phyloP scores from a whole-genome alignment of 1,140 invertebrate species.

The Ceratoteleas bidentatus region DNA sequence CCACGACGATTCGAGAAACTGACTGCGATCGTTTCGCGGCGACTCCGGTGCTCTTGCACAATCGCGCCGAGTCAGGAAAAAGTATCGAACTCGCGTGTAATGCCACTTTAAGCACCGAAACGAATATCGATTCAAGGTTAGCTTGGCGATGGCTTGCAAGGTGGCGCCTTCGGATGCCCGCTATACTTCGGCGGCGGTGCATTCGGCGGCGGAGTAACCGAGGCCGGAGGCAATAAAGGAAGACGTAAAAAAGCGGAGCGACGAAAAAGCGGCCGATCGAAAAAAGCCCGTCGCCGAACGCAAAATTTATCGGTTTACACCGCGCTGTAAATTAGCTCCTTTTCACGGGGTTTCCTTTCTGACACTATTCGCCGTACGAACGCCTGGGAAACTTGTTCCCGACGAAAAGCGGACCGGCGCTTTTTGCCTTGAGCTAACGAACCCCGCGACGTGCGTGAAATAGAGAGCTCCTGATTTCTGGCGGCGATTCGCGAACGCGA shows the following conservation, averaged over 20 bases:
- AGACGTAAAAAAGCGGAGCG: slow-evolving; percentile 6
- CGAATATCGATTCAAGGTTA: slow-evolving; percentile 63
- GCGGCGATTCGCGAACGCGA: no score
- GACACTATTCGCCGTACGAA: slow-evolving; percentile 11
- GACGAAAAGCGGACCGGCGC: no score
- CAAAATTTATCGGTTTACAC: slow-evolving; percentile 25
- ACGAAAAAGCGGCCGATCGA: background rate
- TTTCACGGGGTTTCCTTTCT: slow-evolving; percentile 24
- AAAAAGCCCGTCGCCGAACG: background rate
- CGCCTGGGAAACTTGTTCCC: slow-evolving; percentile 13
- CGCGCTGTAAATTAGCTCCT: slow-evolving; percentile 36
- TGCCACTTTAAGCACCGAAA: slow-evolving; percentile 34
- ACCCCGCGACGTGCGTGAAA: no score
- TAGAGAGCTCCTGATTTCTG: no score
- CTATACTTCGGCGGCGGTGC: slow-evolving; percentile 12
- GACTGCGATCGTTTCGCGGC: no score
- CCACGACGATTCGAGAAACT: no score
- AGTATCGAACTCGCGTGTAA: slow-evolving; percentile 14
- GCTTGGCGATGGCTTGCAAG: slow-evolving; percentile 46
- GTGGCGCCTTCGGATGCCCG: slow-evolving; percentile 50
- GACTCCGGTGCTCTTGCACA: no score
- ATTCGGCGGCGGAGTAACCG: background rate
- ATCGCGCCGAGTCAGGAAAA: no score
- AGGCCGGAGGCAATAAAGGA: background rate
- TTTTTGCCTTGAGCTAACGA: no score